Conservation (phyloP, 2,797 vertebrate genomes). For the Protosalanx chinensis region DNA sequence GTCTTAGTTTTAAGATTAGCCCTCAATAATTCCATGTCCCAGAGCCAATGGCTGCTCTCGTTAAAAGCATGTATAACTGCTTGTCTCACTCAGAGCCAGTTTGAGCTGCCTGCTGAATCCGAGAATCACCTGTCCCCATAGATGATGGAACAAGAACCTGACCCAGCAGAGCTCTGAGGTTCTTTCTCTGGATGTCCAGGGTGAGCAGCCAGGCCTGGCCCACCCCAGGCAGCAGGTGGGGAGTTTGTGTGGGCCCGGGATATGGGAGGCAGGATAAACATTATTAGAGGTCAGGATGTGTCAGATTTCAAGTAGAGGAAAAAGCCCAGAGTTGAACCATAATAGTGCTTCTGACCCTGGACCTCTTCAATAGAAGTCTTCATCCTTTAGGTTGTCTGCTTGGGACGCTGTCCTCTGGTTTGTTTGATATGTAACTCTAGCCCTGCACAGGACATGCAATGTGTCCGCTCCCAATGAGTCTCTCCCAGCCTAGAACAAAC, state of each 20-base stretch:
- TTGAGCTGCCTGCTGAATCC: not conserved
- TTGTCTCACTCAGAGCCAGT: conserved; percentile 10
- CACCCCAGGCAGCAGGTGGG: conserved; percentile 45
- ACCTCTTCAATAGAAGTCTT: conserved; percentile 50
- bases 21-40: conserved; percentile 49
- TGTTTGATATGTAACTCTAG: conserved; percentile 61
- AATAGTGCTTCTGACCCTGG: conserved; percentile 35
- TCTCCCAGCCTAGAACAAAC: conserved; percentile 17
- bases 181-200: not conserved
- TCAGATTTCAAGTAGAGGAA: conserved; percentile 45
- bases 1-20: conserved; percentile 38
- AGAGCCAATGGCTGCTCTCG: conserved; percentile 32
- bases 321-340: conserved; percentile 27
- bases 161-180: not conserved
- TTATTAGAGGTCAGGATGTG: conserved; percentile 27
- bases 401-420: conserved; percentile 47
- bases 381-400: conserved; percentile 47
- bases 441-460: conserved; percentile 28
- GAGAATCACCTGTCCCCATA: conserved; percentile 1
- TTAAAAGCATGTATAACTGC: conserved; percentile 42
- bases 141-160: too few species aligned
- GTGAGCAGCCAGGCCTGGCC: not conserved
- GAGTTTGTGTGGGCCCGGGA: conserved; percentile 21
- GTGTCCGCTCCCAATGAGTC: conserved; percentile 16
- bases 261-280: conserved; percentile 18